A percentile compares a stretch with the other conserved stretches of the same genome.
Conservation (phyloP, 2,113 vertebrate genomes). For the Oenanthe melanoleuca region DNA sequence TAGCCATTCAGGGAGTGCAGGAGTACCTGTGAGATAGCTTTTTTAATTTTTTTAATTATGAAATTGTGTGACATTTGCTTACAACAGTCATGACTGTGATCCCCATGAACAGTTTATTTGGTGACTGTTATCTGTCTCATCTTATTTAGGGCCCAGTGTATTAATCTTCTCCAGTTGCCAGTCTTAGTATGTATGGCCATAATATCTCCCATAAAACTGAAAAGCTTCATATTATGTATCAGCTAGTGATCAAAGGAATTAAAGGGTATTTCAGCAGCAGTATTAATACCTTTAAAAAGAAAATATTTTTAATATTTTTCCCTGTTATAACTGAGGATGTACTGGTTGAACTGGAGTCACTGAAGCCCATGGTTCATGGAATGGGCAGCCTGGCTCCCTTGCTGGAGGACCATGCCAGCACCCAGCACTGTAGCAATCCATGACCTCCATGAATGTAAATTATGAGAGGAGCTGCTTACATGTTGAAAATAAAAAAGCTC, state of each 20-base stretch:
- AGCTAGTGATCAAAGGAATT: background rate
- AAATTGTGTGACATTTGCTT: background rate
- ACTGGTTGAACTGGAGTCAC: background rate
- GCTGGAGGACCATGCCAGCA: background rate
- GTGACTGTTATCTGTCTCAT: background rate
- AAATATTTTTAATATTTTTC: background rate
- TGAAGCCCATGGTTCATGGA: background rate
- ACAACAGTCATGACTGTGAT: background rate
- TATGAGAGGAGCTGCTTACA: background rate
- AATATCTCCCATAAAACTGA: background rate
- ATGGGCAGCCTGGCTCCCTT: background rate
- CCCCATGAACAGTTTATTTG: background rate
- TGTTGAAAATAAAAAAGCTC: background rate
- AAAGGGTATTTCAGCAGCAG: background rate
- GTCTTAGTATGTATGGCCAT: background rate
- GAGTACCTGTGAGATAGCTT: background rate
- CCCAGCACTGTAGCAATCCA: background rate
- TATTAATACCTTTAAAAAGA: background rate
- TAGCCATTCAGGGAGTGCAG: background rate
- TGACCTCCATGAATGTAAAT: fast-evolving
- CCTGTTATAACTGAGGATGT: background rate
- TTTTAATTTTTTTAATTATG: background rate
- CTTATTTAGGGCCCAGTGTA: background rate
- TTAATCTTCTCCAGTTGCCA: background rate
- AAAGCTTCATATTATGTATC: background rate